These are phyloP conservation scores for Rhadinocentrus ornatus DNA, from an alignment of 2,797 vertebrate genomes.

Conservation along the genomic window DNA sequence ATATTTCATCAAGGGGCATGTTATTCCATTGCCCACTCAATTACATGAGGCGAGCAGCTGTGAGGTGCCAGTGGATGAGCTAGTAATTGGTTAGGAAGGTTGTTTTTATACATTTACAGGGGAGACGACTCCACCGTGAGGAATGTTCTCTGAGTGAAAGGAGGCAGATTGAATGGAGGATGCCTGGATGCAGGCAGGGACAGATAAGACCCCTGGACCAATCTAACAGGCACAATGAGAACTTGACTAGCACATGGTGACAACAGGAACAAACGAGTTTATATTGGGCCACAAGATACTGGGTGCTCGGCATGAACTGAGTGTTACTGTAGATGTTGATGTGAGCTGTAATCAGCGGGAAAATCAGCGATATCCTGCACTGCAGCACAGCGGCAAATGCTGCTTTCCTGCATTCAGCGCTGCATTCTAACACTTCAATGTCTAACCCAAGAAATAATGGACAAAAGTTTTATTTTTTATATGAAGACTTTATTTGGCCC, in stretches of 20 bases:
- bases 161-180: slow-evolving; percentile 52
- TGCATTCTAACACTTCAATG: too few relatives aligned
- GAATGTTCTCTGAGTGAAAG: slow-evolving; percentile 47
- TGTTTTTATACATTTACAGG: slow-evolving; percentile 55
- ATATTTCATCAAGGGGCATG: slow-evolving; percentile 79
- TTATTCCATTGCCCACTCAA: slow-evolving; percentile 79
- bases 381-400: too few relatives aligned
- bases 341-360: slow-evolving; percentile 12
- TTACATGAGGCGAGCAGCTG: slow-evolving; percentile 77
- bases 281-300: slow-evolving; percentile 39
- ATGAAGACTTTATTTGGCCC: too few relatives aligned
- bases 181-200: slow-evolving; percentile 57
- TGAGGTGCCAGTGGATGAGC: slow-evolving; percentile 68
- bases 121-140: slow-evolving; percentile 24
- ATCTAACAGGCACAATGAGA: slow-evolving; percentile 50
- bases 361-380: slow-evolving; percentile 12
- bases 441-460: too few relatives aligned
- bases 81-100: slow-evolving; percentile 78
- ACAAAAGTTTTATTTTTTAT: too few relatives aligned
- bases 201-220: slow-evolving; percentile 69
- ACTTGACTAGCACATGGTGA: slow-evolving; percentile 28
- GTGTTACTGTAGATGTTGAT: slow-evolving; percentile 13
- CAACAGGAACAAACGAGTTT: slow-evolving; percentile 26
- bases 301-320: too few relatives aligned
- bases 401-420: too few relatives aligned